phyloP scores from a whole-genome alignment of 2,888 invertebrate genomes.

The Metalampra italica region DNA sequence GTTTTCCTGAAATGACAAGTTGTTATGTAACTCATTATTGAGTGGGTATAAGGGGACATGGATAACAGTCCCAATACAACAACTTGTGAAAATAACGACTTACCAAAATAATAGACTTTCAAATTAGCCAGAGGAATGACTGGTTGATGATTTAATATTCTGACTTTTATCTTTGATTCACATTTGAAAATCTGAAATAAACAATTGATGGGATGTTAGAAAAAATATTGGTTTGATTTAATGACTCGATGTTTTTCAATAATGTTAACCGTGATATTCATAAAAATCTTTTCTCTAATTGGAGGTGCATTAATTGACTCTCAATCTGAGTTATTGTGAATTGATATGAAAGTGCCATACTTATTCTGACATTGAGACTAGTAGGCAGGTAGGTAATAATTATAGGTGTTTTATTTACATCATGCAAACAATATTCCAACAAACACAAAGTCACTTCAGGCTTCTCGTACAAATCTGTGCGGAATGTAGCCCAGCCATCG shows the following conservation, averaged over 20 bases:
- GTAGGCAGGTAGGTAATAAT: no score
- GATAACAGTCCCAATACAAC: no score
- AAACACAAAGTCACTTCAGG: conserved; percentile 74
- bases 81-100: conserved; percentile 32
- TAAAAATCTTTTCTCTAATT: no score
- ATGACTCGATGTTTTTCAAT: no score
- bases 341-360: no score
- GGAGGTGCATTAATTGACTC: no score
- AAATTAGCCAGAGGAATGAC: conserved; percentile 82
- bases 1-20: conserved; percentile 74
- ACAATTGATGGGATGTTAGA: background rate
- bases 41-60: no score
- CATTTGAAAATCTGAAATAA: conserved; percentile 59
- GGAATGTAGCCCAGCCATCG: conserved; percentile 81
- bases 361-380: no score
- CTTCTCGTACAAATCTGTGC: conserved; percentile 81
- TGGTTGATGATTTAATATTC: conserved; percentile 78
- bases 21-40: no score
- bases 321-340: no score
- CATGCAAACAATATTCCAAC: conserved; percentile 88
- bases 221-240: no score
- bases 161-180: conserved; percentile 61
- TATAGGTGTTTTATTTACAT: conserved; percentile 70
- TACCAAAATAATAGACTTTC: conserved; percentile 86
- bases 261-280: no score